Evolutionary conservation across 2,113 vertebrate species (phyloP).

Genomic region (Callospermophilus lateralis): DNA sequence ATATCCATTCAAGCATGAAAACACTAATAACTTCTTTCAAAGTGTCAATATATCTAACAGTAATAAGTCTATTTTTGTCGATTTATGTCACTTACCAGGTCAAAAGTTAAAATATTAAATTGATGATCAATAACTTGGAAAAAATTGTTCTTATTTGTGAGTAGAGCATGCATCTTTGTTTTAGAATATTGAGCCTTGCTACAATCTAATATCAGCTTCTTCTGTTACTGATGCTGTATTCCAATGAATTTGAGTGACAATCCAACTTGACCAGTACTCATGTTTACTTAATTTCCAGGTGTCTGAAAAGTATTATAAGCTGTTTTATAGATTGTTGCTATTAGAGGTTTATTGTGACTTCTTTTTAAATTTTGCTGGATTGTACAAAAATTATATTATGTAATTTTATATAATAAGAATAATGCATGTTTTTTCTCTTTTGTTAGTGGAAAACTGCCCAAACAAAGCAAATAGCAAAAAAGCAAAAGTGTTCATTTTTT

Average conservation of each 20-base stretch:
- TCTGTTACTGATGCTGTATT: neutral
- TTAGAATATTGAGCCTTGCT: conserved; percentile 4
- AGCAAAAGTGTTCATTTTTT: conserved; percentile 64
- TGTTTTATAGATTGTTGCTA: conserved; percentile 40
- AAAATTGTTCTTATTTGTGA: neutral
- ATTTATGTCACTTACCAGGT: neutral
- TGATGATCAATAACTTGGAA: neutral
- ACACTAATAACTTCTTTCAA: neutral
- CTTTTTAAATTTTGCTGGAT: conserved; percentile 48
- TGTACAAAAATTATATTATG: conserved; percentile 57
- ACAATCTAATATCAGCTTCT: neutral
- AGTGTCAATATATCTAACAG: neutral
- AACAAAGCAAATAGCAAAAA: conserved; percentile 27
- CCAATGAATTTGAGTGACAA: neutral
- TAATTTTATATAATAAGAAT: conserved; percentile 53
- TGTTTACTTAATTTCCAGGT: neutral
- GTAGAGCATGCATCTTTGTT: neutral
- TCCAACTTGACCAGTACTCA: neutral
- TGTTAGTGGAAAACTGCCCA: conserved; percentile 68
- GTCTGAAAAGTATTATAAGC: neutral
- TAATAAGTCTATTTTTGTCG: conserved; percentile 39
- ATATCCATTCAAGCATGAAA: conserved; percentile 35
- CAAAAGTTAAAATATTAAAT: neutral
- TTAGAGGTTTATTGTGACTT: conserved; percentile 39
- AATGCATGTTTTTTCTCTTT: neutral